Evolutionary conservation across 2,888 invertebrate species (phyloP), one percentile per base, ranked within the genome.

Genomic region (Cremastobaeus sp.): DNA sequence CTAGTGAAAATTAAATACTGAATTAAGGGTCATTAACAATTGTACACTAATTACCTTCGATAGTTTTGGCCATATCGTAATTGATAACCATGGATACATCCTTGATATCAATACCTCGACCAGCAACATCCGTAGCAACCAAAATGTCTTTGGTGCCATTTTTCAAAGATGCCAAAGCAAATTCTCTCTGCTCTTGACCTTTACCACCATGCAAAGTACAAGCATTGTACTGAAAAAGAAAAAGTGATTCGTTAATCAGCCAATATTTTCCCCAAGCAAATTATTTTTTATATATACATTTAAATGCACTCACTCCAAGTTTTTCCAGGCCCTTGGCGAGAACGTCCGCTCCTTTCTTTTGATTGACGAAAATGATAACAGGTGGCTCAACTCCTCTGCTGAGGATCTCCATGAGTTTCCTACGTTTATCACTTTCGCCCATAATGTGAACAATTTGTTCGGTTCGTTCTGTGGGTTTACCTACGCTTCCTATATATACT

Each of bases 61-160:
- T 99, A 12, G 94, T 93, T 88, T 99, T 99, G 0, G 99, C 98
- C 99, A 99, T 99, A 86, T 99, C 99, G 83, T 99, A 99, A 88
- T 99, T 99, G 82, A 99, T 96, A 75, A 99, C 99, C 89, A 99
- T 91, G 4, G 98, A 97, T 1, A 99, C 99, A 88, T 99, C 99
- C 87, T 99, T 99, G 86, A 99, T 99, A 86, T 99, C 99, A 79
- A 99, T 99, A 96, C 99, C 99, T 91, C 99, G 95, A 79, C 99
- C 99, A 78, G 99, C 99, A 0, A 99, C 99, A 88, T 99, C 99
- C 0, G 99, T 99, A 0, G 99, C 99, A 34, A 99, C 99, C 80
- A 99, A 89, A 84, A 99, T 99, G 86, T 99, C 98, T 88, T 99
- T 99, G 0, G 95, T 92, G 3, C 99, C 99, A 55, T 94, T 93